Evolutionary conservation across 2,113 vertebrate species (phyloP), one percentile per base, ranked within the genome.

Genomic region (Solenodon paradoxus): DNA sequence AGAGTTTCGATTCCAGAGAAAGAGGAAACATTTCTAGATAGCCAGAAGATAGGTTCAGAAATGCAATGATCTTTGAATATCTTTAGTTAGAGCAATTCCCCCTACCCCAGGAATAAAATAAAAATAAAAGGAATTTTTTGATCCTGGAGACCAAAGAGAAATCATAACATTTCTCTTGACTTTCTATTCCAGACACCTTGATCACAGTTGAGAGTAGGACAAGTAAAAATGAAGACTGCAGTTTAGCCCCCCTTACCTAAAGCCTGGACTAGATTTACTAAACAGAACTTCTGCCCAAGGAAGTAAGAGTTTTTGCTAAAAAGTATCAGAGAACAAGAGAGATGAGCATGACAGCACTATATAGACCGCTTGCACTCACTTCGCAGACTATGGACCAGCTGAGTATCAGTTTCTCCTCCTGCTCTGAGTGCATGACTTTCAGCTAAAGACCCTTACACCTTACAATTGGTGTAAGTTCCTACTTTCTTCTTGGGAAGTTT

Each of bases 1-100:
- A 78, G 51, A 80, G 32, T 84, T 88, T 79, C 72, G 74, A 40
- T 69, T 95, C 71, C 81, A 78, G 72, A 96, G 59, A 88, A 91
- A 87, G 49, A 88, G 30, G 28, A 87, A 94, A n/a, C 68, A 57
- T 61, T 89, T 68, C 63, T n/a, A 38, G 57, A 72, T 57, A 57
- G n/a, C 32, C 9, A 77, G 28, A 85, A 94, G 51, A 81, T 4
- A 81, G 30, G n/a, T 71, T 63, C 64, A 83, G 13, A 94, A 81
- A 4, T 88, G 24, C 26, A 81, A 13, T 20, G 51, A 35, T 95
- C 7, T 66, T 66, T 61, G 20, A 77, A 5, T 55, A 45, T 88
- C n/a, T 95, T 68, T 71, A 26, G 12, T 87, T 24, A 93, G 22
- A 68, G 2, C 15, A 42, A n/a, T 7, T 22, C 0, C 13, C 9